phyloP scores from a whole-genome alignment of 1,140 invertebrate genomes.

The Copidosoma floridanum region DNA sequence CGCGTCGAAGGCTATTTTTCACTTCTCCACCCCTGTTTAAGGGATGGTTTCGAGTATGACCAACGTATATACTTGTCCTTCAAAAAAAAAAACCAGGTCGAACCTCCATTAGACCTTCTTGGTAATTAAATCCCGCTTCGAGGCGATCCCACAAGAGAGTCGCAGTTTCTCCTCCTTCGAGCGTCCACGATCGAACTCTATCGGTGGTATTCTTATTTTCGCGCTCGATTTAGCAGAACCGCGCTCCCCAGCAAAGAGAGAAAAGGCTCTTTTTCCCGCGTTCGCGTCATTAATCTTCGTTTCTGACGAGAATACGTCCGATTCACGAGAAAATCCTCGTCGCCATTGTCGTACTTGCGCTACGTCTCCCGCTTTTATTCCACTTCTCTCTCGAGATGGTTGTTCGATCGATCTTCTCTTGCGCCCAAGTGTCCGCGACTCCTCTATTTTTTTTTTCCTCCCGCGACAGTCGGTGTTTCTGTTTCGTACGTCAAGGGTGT shows the following conservation, averaged over 20 bases:
- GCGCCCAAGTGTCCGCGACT: too few relatives aligned
- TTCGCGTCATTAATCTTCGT: conserved; percentile 35
- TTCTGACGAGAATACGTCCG: conserved; percentile 17
- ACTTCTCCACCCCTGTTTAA: too few relatives aligned
- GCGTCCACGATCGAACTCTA: too few relatives aligned
- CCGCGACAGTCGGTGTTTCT: conserved; percentile 10
- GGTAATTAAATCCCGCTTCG: background rate
- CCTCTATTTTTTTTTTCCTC: conserved; percentile 1
- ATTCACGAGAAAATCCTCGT: conserved; percentile 7
- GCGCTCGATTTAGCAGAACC: conserved; percentile 42
- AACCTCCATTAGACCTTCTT: too few relatives aligned
- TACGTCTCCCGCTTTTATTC: conserved; percentile 3
- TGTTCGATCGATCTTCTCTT: conserved; percentile 6
- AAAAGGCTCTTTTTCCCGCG: conserved; percentile 27
- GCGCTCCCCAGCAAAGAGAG: conserved; percentile 17
- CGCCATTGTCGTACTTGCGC: background rate
- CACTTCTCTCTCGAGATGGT: background rate
- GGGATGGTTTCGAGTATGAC: too few relatives aligned
- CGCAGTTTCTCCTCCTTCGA: too few relatives aligned
- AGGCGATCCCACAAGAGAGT: background rate
- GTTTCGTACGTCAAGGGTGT: background rate
- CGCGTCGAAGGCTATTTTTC: too few relatives aligned
- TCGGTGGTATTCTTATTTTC: conserved; percentile 45
- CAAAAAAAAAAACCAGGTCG: too few relatives aligned
- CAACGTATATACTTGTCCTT: too few relatives aligned